A percentile compares a stretch with the other conserved stretches of the same genome.
Evolutionary conservation across 2,113 vertebrate genomes (phyloP).

Genomic region (Pterophyllum scalare): DNA sequence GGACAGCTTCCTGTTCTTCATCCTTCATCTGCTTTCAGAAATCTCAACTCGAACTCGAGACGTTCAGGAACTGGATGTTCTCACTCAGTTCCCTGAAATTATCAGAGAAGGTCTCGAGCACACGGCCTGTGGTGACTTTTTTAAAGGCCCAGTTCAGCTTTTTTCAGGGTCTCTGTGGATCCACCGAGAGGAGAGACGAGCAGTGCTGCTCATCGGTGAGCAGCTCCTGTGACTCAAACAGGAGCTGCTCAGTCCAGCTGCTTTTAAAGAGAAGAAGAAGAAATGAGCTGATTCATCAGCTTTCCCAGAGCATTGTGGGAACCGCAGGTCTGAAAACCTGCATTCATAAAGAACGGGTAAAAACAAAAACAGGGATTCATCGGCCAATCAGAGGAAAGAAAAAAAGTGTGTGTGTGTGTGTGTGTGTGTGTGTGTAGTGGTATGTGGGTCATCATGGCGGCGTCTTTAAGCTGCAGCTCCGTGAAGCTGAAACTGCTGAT

Average conservation of each 20-base stretch:
- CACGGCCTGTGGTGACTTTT: background rate
- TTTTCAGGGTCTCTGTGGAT: background rate
- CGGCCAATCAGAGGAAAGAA: background rate
- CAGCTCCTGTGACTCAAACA: background rate
- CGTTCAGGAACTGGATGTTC: background rate
- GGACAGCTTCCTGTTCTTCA: background rate
- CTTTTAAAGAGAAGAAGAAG: background rate
- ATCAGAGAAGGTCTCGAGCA: background rate
- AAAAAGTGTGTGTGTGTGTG: background rate
- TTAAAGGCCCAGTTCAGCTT: background rate
- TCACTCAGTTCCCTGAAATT: background rate
- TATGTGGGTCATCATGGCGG: constrained; percentile 55
- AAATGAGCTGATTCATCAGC: background rate
- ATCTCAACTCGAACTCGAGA: background rate
- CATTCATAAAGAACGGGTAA: background rate
- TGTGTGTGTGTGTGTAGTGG: background rate
- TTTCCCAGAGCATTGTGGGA: background rate
- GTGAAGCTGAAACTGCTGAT: constrained; percentile 14
- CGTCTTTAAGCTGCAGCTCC: constrained; percentile 8
- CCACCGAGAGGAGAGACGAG: background rate
- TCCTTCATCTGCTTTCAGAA: background rate
- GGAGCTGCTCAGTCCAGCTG: background rate
- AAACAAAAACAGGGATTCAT: background rate
- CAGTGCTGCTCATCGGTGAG: background rate
- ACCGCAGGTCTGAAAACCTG: background rate